Evolutionary conservation across 1,140 invertebrate species (phyloP).

Genomic region (Megathymus violae): DNA sequence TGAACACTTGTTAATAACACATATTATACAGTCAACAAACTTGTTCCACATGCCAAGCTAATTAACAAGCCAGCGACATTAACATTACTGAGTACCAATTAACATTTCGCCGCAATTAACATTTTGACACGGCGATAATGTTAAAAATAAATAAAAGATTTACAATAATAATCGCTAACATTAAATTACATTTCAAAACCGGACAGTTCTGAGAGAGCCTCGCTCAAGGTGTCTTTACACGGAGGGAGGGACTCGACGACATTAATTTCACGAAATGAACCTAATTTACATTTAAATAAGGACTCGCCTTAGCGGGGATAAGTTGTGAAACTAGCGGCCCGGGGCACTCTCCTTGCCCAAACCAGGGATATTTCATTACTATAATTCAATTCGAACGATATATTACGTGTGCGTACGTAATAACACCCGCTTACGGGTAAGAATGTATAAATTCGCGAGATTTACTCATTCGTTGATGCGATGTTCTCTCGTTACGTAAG

Average conservation of each 20-base stretch:
- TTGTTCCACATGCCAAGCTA: neutral
- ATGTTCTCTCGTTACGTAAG: too few relatives aligned
- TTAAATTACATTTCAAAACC: constrained; percentile 33
- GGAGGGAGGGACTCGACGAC: constrained; percentile 84
- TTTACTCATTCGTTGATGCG: too few relatives aligned
- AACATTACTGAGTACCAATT: neutral
- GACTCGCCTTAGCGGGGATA: constrained; percentile 84
- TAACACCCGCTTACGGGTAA: constrained; percentile 43
- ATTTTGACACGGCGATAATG: constrained; percentile 26
- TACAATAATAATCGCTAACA: constrained; percentile 39
- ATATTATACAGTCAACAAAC: neutral
- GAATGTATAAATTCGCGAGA: constrained; percentile 45
- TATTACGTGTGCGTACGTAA: constrained; percentile 50
- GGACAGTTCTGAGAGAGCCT: constrained; percentile 45
- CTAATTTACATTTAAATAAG: constrained; percentile 95
- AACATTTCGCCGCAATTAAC: constrained; percentile 3
- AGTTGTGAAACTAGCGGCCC: constrained; percentile 81
- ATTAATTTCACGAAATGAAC: constrained; percentile 94
- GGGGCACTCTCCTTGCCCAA: constrained; percentile 71
- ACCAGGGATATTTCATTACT: constrained; percentile 81
- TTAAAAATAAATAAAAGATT: constrained; percentile 38
- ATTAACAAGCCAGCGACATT: neutral
- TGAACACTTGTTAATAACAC: too few relatives aligned
- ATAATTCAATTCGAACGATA: constrained; percentile 80
- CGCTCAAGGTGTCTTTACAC: constrained; percentile 51